Evolutionary conservation across 2,113 vertebrate species (phyloP), one percentile per base, ranked within the genome.

Genomic region (Callaeas wilsoni): DNA sequence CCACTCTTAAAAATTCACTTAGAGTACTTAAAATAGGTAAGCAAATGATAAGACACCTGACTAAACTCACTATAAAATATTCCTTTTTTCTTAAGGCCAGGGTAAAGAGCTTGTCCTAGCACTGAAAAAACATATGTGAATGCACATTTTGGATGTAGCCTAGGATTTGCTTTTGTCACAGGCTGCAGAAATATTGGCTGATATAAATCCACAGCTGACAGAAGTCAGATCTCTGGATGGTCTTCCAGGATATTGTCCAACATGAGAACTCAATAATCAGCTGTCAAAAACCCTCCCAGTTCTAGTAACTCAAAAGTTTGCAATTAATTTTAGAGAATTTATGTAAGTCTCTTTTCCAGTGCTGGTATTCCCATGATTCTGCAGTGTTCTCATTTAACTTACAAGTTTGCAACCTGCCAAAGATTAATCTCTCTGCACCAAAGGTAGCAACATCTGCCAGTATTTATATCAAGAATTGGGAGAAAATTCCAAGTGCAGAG

Each of bases 291-390:
- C 5, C 21, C 7, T 87, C 30, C 57, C 22, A 62, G n/a, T 77
- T 83, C 75, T 35, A 87, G 67, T 76, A 55, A 32, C 83, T 84
- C 37, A 83, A 68, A 94, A 85, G 47, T 69, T 84, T 93, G 79
- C 37, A 70, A 26, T 69, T 94, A 19, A 56, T 89, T 91, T 75
- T 41, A 89, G 68, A 90, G 88, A 69, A 67, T 80, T 93, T 82
- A 76, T 84, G 37, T 84, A 93, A 92, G n/a, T 81, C 42, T 64
- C 29, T 84, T 84, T 96, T 81, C 88, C 84, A 41, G 83, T 52
- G 65, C 83, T 81, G 52, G 29, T 93, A 65, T 78, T 96, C 47
- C 53, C 23, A 14, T 33, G 46, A 32, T 63, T 76, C 68, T 77
- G 9, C 60, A 67, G 39, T 30, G 33, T 33, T 95, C 64, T 84